Conservation (phyloP, 2,113 vertebrate species). For the Sorex fumeus region DNA sequence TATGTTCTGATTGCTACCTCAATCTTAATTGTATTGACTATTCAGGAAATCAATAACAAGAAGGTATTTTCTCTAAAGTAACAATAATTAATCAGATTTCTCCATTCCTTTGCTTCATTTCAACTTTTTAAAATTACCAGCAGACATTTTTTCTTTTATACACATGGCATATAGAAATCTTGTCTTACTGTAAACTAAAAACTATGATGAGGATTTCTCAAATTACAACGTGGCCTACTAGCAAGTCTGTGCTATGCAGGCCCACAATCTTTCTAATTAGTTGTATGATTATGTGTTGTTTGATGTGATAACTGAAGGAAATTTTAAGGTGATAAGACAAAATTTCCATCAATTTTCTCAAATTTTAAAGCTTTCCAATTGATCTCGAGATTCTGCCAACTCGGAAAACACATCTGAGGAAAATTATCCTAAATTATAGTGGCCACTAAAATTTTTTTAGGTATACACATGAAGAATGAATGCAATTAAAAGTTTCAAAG, state of each 20-base stretch:
- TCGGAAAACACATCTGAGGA: slow-evolving; percentile 20
- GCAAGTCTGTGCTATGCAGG: not conserved
- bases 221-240: not conserved
- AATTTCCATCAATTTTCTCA: not conserved
- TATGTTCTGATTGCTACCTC: not conserved
- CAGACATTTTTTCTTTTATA: not conserved
- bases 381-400: not conserved
- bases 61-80: not conserved
- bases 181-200: not conserved
- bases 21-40: not conserved
- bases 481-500: not conserved
- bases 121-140: not conserved
- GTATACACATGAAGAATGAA: slow-evolving; percentile 24
- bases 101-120: slow-evolving; percentile 1
- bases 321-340: slow-evolving; percentile 10
- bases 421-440: not conserved
- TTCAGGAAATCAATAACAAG: not conserved
- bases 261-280: not conserved
- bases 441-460: not conserved
- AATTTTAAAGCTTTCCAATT: not conserved
- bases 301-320: not conserved
- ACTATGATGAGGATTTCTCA: not conserved
- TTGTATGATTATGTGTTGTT: not conserved
- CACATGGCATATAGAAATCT: not conserved
- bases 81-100: not conserved